Conservation (phyloP, 2,113 vertebrate species). For the Cyprinodon brontotheroides region DNA sequence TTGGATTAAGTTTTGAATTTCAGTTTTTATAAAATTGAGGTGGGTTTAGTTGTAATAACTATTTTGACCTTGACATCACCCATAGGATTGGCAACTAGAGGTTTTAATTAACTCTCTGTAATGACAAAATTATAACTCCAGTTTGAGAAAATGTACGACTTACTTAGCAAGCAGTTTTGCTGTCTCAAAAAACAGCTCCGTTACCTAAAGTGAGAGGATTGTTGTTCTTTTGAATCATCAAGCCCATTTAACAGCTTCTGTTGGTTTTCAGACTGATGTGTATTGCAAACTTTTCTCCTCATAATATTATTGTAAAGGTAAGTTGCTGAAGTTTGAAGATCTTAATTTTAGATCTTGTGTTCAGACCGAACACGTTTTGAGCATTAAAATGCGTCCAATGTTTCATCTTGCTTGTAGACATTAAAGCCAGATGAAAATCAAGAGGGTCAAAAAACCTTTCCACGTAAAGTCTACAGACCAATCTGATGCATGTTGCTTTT, state of each 20-base stretch:
- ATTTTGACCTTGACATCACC: neutral
- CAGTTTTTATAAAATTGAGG: neutral
- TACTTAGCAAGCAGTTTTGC: neutral
- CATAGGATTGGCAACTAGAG: neutral
- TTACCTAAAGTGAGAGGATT: neutral
- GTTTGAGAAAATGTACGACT: neutral
- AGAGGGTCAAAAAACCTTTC: too few species aligned
- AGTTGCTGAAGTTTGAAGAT: too few species aligned
- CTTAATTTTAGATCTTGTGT: too few species aligned
- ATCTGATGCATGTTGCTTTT: too few species aligned
- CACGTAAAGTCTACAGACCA: too few species aligned
- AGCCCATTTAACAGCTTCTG: neutral
- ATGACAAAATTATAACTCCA: neutral
- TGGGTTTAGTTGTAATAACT: neutral
- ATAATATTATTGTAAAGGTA: too few species aligned
- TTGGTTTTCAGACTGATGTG: neutral
- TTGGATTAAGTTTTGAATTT: neutral
- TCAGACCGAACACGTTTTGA: too few species aligned
- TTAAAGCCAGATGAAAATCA: too few species aligned
- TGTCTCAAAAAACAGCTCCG: neutral
- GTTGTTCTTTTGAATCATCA: neutral
- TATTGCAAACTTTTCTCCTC: too few species aligned
- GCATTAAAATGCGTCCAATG: too few species aligned
- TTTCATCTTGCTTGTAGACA: too few species aligned
- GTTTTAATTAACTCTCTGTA: neutral